Base-by-base conservation (phyloP, 2,888 invertebrate species). In the Xanthostigma xanthostigma region DNA sequence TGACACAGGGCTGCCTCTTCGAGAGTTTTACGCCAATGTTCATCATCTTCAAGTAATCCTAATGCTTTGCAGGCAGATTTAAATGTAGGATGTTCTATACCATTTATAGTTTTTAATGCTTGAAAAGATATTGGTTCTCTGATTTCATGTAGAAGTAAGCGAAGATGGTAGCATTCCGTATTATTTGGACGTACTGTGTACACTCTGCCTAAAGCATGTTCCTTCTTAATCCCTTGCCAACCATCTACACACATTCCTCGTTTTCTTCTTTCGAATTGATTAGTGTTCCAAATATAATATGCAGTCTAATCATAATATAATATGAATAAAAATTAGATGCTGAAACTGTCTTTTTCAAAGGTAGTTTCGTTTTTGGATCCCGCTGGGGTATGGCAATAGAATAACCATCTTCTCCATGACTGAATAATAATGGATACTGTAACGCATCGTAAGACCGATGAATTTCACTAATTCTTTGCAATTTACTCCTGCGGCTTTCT, bases 21-120 rank as follows among this genome's bases (percentile, higher is more conserved):
- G 14, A 64, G 37, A 13, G 56, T 46, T 13, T 36, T 8, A 51
- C 54, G 49, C 63, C 58, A 64, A 47, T 64, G 58, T 33, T 44
- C 34, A 50, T 64, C 63, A 51, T 64, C 59, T 54, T 65, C 59
- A 6, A 64, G 54, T 33, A 65, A 51, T 17, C 58, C 56, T 5
- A 58, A 47, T 38, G 50, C 52, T 35, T 50, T 47, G 51, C 61
- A 60, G 48, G 60, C 60, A 43, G 51, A 43, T 42, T 53, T 50
- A 46, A 55, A 64, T 36, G 59, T 60, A 9, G n/a, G n/a, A n/a
- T n/a, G n/a, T n/a, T n/a, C n/a, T n/a, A n/a, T n/a, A n/a, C n/a
- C n/a, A n/a, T n/a, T n/a, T n/a, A n/a, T n/a, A n/a, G n/a, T n/a
- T n/a, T n/a, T n/a, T n/a, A n/a, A n/a, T n/a, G n/a, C n/a, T n/a